phyloP scores from a whole-genome alignment of 2,888 invertebrate genomes.

The Idaea aversata region DNA sequence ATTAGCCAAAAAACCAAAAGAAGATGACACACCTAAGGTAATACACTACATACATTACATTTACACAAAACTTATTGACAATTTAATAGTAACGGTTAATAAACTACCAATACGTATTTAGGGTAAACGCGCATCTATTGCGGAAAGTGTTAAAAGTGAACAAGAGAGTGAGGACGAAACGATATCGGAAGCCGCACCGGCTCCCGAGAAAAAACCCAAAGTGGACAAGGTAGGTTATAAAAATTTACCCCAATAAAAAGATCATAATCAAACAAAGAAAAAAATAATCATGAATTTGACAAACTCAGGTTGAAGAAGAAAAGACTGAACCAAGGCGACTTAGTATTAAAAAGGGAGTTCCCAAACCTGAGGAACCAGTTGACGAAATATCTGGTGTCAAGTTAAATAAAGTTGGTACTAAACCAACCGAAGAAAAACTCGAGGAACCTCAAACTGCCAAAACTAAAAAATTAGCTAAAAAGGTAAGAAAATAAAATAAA shows the following conservation, averaged over 20 bases:
- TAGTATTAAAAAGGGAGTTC: slow-evolving; percentile 69
- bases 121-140: slow-evolving; percentile 69
- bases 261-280: slow-evolving; percentile 9
- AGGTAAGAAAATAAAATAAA: slow-evolving; percentile 49
- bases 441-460: slow-evolving; percentile 68
- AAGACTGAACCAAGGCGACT: slow-evolving; percentile 53
- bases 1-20: slow-evolving; percentile 74
- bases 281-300: slow-evolving; percentile 4
- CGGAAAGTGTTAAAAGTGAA: slow-evolving; percentile 69
- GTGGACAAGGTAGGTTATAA: slow-evolving; percentile 44
- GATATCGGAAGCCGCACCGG: slow-evolving; percentile 52
- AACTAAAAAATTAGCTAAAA: slow-evolving; percentile 57
- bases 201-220: slow-evolving; percentile 64
- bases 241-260: background rate
- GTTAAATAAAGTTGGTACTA: slow-evolving; percentile 59
- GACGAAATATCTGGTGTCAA: slow-evolving; percentile 70
- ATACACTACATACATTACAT: slow-evolving; percentile 40
- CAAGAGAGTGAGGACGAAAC: slow-evolving; percentile 68
- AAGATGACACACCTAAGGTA: slow-evolving; percentile 73
- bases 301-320: slow-evolving; percentile 59
- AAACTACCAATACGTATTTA: slow-evolving; percentile 37
- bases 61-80: slow-evolving; percentile 31
- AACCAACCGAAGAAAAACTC: slow-evolving; percentile 57
- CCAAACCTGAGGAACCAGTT: slow-evolving; percentile 66
- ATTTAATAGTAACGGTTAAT: slow-evolving; percentile 8